Percentiles rank a stretch among this genome's conserved stretches.
phyloP scores from a whole-genome alignment of 1,140 invertebrate species.

The Drosophila kepulauana region DNA sequence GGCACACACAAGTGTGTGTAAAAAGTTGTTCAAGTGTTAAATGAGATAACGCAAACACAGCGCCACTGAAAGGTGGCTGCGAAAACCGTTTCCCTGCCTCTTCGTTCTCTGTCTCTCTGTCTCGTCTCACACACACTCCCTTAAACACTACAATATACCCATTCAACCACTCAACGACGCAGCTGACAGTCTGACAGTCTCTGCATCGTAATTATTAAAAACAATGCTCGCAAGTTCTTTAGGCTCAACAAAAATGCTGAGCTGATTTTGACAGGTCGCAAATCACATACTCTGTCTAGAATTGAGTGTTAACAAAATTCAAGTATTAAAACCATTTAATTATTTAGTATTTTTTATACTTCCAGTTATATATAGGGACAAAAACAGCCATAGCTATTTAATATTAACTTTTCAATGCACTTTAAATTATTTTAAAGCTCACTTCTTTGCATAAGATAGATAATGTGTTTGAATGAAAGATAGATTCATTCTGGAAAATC shows the following conservation, averaged over 20 bases:
- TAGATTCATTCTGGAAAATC: no score
- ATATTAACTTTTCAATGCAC: no score
- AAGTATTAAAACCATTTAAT: background rate
- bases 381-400: no score
- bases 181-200: slow-evolving; percentile 60
- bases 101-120: background rate
- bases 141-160: background rate
- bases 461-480: no score
- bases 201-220: slow-evolving; percentile 77
- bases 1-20: slow-evolving; percentile 31
- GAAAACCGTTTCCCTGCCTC: slow-evolving; percentile 1
- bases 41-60: slow-evolving; percentile 80
- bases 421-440: no score
- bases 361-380: no score
- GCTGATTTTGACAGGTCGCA: background rate
- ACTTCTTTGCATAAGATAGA: no score
- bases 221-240: slow-evolving; percentile 27
- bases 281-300: background rate
- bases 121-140: background rate
- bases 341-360: no score
- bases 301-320: background rate
- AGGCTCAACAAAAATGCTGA: background rate
- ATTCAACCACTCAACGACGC: slow-evolving; percentile 12
- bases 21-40: slow-evolving; percentile 81
- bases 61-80: slow-evolving; percentile 26